Evolutionary conservation across 2,797 vertebrate genomes (phyloP).

Genomic region (Tauraco hartlaubi): DNA sequence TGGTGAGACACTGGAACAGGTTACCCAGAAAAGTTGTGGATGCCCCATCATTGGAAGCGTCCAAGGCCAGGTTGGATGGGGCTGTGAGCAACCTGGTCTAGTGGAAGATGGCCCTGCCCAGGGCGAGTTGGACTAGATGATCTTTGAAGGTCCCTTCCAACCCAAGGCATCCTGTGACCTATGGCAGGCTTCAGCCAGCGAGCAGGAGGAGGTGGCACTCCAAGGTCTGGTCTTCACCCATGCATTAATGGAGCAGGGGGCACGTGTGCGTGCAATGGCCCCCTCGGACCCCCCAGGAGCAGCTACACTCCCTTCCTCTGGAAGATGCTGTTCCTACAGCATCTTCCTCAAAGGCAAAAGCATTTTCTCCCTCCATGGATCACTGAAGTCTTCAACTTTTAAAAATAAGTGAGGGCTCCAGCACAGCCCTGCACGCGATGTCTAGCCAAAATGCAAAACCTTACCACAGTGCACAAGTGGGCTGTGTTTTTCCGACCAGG

Average conservation of each 20-base stretch:
- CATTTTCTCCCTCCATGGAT: conserved; percentile 24
- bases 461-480: conserved; percentile 76
- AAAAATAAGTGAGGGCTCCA: conserved; percentile 6
- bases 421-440: conserved; percentile 56
- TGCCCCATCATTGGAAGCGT: background rate
- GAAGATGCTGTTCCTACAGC: conserved; percentile 6
- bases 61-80: background rate
- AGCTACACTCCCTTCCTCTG: background rate
- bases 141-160: background rate
- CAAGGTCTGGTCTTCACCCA: background rate
- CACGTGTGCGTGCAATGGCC: accelerated
- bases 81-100: background rate
- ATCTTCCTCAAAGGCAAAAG: conserved; percentile 19
- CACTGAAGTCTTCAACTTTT: background rate
- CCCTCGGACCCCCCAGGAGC: background rate
- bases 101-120: background rate
- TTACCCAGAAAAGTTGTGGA: background rate
- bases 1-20: background rate
- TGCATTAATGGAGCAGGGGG: accelerated
- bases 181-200: accelerated
- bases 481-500: conserved; percentile 76
- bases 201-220: background rate
- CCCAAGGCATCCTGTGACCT: background rate
- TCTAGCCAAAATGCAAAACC: conserved; percentile 88
- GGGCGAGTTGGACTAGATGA: background rate